Evolutionary conservation across 2,797 vertebrate genomes (phyloP).

Genomic region (Heliangelus exortis): DNA sequence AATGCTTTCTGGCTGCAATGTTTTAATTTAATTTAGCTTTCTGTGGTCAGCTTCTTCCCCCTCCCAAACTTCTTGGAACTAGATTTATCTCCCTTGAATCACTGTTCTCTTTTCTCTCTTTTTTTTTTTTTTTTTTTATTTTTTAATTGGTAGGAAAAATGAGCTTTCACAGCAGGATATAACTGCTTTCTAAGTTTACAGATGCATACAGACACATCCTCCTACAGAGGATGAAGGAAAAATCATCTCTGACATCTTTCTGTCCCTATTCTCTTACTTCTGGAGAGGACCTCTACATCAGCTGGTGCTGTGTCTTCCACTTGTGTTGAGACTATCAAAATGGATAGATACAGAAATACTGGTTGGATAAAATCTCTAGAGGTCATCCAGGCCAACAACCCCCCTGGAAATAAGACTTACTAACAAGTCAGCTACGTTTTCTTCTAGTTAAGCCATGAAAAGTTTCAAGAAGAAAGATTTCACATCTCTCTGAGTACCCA

Average conservation of each 20-base stretch:
- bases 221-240: not conserved
- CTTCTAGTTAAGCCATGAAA: not conserved
- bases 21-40: not conserved
- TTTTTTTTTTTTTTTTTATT: not conserved
- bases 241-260: not conserved
- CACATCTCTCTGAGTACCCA: not conserved
- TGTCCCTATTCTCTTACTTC: not conserved
- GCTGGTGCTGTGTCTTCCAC: not conserved
- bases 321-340: not conserved
- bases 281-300: not conserved
- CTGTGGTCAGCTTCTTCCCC: not conserved
- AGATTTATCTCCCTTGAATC: not conserved
- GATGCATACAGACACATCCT: not conserved
- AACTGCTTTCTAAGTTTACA: not conserved
- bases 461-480: not conserved
- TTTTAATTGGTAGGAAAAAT: not conserved
- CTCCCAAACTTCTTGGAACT: not conserved
- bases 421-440: not conserved
- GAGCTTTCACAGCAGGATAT: not conserved
- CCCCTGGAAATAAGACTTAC: not conserved
- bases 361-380: not conserved
- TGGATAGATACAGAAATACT: not conserved
- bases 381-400: not conserved
- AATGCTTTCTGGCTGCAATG: not conserved
- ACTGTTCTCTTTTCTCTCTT: not conserved